These are phyloP conservation scores for Anguilla rostrata DNA, from an alignment of 2,113 vertebrate genomes.

Conservation along the genomic window DNA sequence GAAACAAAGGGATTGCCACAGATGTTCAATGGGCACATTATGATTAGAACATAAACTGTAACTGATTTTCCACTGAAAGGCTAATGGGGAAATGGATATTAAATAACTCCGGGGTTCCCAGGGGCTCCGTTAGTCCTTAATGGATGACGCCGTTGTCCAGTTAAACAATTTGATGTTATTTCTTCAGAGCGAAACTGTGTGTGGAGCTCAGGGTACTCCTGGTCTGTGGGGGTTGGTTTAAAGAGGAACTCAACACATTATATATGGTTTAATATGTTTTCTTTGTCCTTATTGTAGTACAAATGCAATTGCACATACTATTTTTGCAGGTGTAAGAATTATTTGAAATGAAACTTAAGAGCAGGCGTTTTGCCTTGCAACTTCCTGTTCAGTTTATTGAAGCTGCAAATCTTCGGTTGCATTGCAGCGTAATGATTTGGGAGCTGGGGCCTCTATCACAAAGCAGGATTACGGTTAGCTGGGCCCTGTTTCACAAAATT, in stretches of 20 bases:
- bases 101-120: not conserved
- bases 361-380: too few species aligned
- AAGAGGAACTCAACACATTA: not conserved
- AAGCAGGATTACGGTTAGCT: too few species aligned
- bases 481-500: too few species aligned
- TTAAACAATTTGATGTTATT: not conserved
- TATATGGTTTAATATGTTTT: too few species aligned
- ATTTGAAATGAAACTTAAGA: too few species aligned
- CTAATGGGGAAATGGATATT: conserved; percentile 3
- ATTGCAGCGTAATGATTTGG: too few species aligned
- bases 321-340: too few species aligned
- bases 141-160: not conserved
- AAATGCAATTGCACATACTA: too few species aligned
- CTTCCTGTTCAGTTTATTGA: too few species aligned
- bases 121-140: not conserved
- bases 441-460: too few species aligned
- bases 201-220: not conserved
- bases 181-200: not conserved
- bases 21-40: not conserved
- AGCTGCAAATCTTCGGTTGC: too few species aligned
- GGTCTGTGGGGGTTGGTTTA: not conserved
- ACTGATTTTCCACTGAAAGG: not conserved
- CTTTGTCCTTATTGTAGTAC: too few species aligned
- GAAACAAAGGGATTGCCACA: not conserved
- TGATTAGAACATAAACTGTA: not conserved